Evolutionary conservation across 1,140 invertebrate species (phyloP).

Genomic region (Zaprionus tsacasi): DNA sequence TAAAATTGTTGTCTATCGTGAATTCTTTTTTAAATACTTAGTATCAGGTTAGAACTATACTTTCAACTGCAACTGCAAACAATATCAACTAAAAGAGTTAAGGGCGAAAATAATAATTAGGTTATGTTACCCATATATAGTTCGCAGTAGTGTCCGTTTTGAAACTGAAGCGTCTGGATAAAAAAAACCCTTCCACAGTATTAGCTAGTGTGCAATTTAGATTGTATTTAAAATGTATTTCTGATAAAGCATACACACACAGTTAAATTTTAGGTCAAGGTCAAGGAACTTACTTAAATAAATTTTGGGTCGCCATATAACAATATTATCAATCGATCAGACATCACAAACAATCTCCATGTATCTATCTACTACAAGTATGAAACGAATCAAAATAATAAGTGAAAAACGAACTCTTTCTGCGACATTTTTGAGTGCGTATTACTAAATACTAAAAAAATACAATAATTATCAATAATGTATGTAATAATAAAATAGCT

Average conservation of each 20-base stretch:
- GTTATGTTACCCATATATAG: neutral
- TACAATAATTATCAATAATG: slow-evolving; percentile 53
- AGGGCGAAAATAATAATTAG: neutral
- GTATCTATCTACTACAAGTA: neutral
- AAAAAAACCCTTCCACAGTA: slow-evolving; percentile 37
- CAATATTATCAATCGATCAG: neutral
- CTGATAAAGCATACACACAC: neutral
- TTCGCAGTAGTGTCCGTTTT: neutral
- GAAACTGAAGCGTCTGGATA: slow-evolving; percentile 13
- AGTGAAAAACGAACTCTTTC: no score
- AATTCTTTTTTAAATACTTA: neutral
- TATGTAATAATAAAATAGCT: slow-evolving; percentile 56
- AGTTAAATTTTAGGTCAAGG: neutral
- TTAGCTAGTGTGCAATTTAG: slow-evolving; percentile 52
- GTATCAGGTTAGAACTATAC: neutral
- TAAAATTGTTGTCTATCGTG: slow-evolving; percentile 18
- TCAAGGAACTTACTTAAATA: neutral
- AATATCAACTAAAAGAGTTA: neutral
- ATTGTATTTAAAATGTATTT: slow-evolving; percentile 28
- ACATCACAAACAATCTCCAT: neutral
- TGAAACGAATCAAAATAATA: neutral
- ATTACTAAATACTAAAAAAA: slow-evolving; percentile 23
- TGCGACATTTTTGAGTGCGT: neutral
- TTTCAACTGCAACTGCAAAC: neutral
- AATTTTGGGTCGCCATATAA: neutral